Conservation (phyloP, 2,797 vertebrate species). For the Alfaro cultratus region DNA sequence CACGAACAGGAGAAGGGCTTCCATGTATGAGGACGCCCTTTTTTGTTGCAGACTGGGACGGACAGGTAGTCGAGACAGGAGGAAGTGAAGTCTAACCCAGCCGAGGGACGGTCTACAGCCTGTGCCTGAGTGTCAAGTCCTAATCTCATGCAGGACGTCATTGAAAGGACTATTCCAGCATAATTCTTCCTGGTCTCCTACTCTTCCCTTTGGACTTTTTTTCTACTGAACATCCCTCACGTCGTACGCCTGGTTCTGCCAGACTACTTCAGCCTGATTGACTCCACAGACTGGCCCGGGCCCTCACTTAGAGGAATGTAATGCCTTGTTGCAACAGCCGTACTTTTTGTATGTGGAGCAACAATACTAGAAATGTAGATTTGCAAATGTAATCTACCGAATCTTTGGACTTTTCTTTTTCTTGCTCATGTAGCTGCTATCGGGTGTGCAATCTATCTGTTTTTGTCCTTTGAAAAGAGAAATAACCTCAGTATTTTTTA, state of each 20-base stretch:
- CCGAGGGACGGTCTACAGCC: slow-evolving; percentile 77
- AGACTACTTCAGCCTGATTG: slow-evolving; percentile 57
- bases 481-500: slow-evolving; percentile 45
- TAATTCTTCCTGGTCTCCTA: slow-evolving; percentile 52
- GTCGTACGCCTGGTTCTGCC: slow-evolving; percentile 55
- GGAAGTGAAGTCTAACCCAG: slow-evolving; percentile 87
- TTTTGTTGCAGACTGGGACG: slow-evolving; percentile 80
- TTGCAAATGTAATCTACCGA: slow-evolving; percentile 82
- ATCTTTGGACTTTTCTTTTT: slow-evolving; percentile 54
- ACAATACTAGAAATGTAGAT: slow-evolving; percentile 86
- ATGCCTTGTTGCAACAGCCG: slow-evolving; percentile 84
- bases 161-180: slow-evolving; percentile 54
- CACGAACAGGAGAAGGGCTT: slow-evolving; percentile 93
- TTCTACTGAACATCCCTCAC: slow-evolving; percentile 60
- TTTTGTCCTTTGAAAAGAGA: slow-evolving; percentile 75
- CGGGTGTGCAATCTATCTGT: slow-evolving; percentile 84
- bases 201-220: slow-evolving; percentile 56
- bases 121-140: slow-evolving; percentile 86
- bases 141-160: slow-evolving; percentile 49
- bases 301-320: slow-evolving; percentile 77
- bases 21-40: slow-evolving; percentile 86
- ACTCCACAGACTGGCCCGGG: slow-evolving; percentile 68
- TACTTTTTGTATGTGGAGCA: slow-evolving; percentile 78
- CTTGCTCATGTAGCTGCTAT: slow-evolving; percentile 87
- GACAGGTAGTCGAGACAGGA: slow-evolving; percentile 86